Evolutionary conservation across 2,888 invertebrate genomes (phyloP), one percentile per base, ranked within the genome.

Genomic region (Carterocephalus palaemon): DNA sequence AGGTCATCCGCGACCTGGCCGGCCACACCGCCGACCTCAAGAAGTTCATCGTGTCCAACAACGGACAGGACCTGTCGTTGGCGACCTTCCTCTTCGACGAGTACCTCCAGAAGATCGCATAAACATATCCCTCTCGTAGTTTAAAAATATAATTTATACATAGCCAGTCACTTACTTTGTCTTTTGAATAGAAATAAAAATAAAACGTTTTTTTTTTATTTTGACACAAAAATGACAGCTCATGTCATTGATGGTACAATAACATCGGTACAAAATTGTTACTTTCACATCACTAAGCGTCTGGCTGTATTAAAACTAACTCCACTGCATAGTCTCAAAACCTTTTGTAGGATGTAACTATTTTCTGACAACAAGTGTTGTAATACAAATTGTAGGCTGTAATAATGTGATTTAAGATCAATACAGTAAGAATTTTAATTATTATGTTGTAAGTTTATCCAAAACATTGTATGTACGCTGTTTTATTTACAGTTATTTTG

Each of bases 41-140:
- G 69, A 88, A 88, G 41, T 82, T 95, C 65, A 82, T 93, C 51
- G 75, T 79, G 31, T 75, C 82, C 47, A 78, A 82, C 51, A 73
- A 71, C 5, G 81, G 77, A 1, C 74, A 77, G 31, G 92, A 93
- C 58, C 79, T 90, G 39, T 90, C 93, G 0, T 76, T 95, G 42
- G 84, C 91, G 5, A 67, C 94, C 47, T 94, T 90, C 66, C 67
- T 95, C 56, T 95, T 94, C 68, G 95, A 95, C 78, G 92, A 94
- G 66, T 91, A 87, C 47, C 67, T 88, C 12, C 75, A 83, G 62
- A 86, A 87, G 52, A 63, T 62, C 19, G 64, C 60, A 29, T 83
- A 79, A 80, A 56, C 24, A 28, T 23, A 22, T 23, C 17, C 34
- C 9, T 45, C 39, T 43, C 32, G 46, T n/a, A n/a, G n/a, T n/a